Percentiles rank a stretch among this genome's conserved stretches.
Conservation (phyloP, 2,888 invertebrate species). For the Agonopterix alstromeriana region DNA sequence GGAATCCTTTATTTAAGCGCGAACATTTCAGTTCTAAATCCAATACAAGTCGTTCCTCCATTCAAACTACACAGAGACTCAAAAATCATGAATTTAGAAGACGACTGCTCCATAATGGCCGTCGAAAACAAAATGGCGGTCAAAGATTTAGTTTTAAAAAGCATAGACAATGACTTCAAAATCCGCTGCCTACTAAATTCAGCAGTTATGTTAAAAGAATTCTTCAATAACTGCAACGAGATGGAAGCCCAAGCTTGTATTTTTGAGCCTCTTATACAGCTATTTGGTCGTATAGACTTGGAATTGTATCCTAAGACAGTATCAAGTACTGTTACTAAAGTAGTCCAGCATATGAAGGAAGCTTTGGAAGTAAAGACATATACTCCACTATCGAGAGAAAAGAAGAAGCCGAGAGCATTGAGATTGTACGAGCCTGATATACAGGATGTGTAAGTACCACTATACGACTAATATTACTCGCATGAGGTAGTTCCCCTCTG, state of each 20-base stretch:
- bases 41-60: slow-evolving; percentile 81
- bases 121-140: slow-evolving; percentile 63
- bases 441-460: slow-evolving; percentile 85
- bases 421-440: slow-evolving; percentile 91
- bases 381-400: slow-evolving; percentile 75
- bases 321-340: slow-evolving; percentile 49
- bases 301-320: slow-evolving; percentile 80
- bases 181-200: slow-evolving; percentile 75
- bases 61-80: slow-evolving; percentile 76
- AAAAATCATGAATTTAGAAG: slow-evolving; percentile 76
- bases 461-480: too few relatives aligned
- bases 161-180: slow-evolving; percentile 80
- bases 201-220: slow-evolving; percentile 77
- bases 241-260: slow-evolving; percentile 57
- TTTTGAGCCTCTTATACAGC: slow-evolving; percentile 73
- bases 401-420: slow-evolving; percentile 86
- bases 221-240: slow-evolving; percentile 67
- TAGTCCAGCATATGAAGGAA: slow-evolving; percentile 65
- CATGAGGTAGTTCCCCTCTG: too few relatives aligned
- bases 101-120: slow-evolving; percentile 56
- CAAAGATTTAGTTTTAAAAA: slow-evolving; percentile 71
- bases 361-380: slow-evolving; percentile 73
- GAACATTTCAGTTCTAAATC: slow-evolving; percentile 76
- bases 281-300: slow-evolving; percentile 75
- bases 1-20: slow-evolving; percentile 85